Evolutionary conservation across 2,888 invertebrate genomes (phyloP), one percentile per base, ranked within the genome.

Genomic region (Orthosia gracilis): DNA sequence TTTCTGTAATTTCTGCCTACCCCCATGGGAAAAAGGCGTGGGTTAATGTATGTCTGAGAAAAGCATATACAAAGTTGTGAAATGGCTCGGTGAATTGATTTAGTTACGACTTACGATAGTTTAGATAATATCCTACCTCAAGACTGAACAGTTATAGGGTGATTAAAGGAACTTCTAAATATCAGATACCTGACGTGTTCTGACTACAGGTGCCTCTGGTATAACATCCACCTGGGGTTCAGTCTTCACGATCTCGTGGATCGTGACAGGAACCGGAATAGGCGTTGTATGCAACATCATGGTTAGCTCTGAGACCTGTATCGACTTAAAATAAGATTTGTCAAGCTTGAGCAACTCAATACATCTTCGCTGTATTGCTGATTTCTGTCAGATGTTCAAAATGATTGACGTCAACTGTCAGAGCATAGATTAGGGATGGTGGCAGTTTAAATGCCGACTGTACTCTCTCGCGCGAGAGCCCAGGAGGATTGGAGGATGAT

Each of bases 281-380:
- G 94, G 93, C 0, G 89, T 84, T 2, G 82, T 86, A 23, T 84
- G 85, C 68, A 82, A 86, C 89, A 89, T 91, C 63, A 70, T 87
- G 9, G 12, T 7, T 40, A 13, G 3, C 9, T 47, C 7, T 7
- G 4, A 52, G 18, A 26, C 4, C 17, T 49, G 21, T 18, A 4
- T 21, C 26, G 2, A 65, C 9, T 63, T 21, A 3, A 40, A 40
- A 9, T 40, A 40, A 40, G 40, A 40, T 40, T 40, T 40, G 9
- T 15, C 21, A 17, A 57, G 21, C 18, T 47, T 2, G 3, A 57
- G 9, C 21, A 58, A 54, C 54, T 59, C 57, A 73, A 23, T 61
- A 52, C 57, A 80, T 78, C 17, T n/a, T 68, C 40, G 18, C 61
- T 49, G 7, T 47, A 31, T 45, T 66, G 12, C 3, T 5, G n/a